Evolutionary conservation across 2,888 invertebrate genomes (phyloP), one percentile per base, ranked within the genome.

Genomic region (Cataglyphis cursor): DNA sequence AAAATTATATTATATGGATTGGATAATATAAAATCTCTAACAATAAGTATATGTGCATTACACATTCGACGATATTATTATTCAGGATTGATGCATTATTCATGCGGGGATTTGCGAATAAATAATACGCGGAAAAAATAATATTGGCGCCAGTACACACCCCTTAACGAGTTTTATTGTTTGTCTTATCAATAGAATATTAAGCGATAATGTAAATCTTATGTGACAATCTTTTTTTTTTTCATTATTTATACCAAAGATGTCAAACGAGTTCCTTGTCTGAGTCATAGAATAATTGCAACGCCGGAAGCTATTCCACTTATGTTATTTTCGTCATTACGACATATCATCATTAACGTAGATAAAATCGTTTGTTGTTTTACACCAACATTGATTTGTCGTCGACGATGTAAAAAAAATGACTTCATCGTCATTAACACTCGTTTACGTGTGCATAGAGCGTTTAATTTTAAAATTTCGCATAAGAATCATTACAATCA

Each of bases 281-380:
- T 68, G 68, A 78, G 70, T 70, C 35, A 72, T 18, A 31, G 72
- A 12, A 48, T 70, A 80, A 70, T 61, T 61, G 9, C 24, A 9
- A 10, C 10, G 35, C 38, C 54, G 51, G 41, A 76, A 80, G 44
- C 59, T 61, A 70, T 61, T 48, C 1, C 21, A 44, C 31, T 78
- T 51, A 51, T 51, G 51, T 51, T 70, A 70, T n/a, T 80, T 59
- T 41, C 54, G 24, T 70, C 57, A 78, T 70, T 78, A 70, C 18
- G 35, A 64, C 15, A 31, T 57, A 9, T 48, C n/a, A 68, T 41
- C 66, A 70, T 59, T 44, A 80, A 68, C 6, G 2, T 21, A 44
- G 31, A 72, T 72, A 44, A 70, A 41, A 12, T 78, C 59, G 9
- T 31, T 24, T 31, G 12, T 31, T 44, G 24, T 48, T 70, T 70